A percentile compares a stretch with the other conserved stretches of the same genome.
Evolutionary conservation across 2,113 vertebrate species (phyloP).

Genomic region (Petrocephalus zakoni): DNA sequence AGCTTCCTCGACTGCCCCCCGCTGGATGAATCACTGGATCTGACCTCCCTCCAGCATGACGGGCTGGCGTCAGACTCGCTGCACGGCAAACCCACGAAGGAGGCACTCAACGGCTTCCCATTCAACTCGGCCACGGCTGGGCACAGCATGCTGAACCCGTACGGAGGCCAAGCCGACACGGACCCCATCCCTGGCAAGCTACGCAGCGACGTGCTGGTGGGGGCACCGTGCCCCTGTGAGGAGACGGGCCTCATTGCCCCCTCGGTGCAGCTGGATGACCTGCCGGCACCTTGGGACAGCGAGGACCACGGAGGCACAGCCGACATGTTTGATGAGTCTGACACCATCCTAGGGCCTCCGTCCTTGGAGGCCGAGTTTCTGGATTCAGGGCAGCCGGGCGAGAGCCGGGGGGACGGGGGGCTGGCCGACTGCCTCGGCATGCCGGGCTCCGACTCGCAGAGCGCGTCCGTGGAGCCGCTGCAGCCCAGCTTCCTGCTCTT

Average conservation of each 20-base stretch:
- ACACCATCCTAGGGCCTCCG: conserved; percentile 61
- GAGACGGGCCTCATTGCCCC: conserved; percentile 64
- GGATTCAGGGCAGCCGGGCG: conserved; percentile 59
- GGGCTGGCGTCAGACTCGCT: conserved; percentile 36
- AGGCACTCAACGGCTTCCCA: conserved; percentile 65
- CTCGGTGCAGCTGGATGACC: conserved; percentile 57
- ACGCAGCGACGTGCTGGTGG: conserved; percentile 61
- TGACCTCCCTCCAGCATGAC: conserved; percentile 54
- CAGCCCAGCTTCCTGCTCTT: conserved; percentile 68
- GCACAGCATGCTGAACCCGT: conserved; percentile 70
- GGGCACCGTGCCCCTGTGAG: conserved; percentile 64
- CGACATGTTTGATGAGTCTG: conserved; percentile 68
- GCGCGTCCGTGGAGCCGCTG: conserved; percentile 57
- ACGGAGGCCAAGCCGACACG: conserved; percentile 43
- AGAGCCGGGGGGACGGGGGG: conserved; percentile 43
- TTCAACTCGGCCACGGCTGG: conserved; percentile 65
- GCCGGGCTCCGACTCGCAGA: conserved; percentile 58
- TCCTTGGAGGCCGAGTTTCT: conserved; percentile 58
- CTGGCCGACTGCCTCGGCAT: conserved; percentile 66
- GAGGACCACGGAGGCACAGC: conserved; percentile 58
- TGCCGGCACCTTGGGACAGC: conserved; percentile 65
- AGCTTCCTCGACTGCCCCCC: conserved; percentile 62
- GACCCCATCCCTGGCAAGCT: conserved; percentile 59
- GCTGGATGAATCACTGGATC: conserved; percentile 61
- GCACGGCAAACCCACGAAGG: conserved; percentile 59